Base-by-base conservation (phyloP, 2,888 invertebrate species). In the Leptopterna dolabrata region DNA sequence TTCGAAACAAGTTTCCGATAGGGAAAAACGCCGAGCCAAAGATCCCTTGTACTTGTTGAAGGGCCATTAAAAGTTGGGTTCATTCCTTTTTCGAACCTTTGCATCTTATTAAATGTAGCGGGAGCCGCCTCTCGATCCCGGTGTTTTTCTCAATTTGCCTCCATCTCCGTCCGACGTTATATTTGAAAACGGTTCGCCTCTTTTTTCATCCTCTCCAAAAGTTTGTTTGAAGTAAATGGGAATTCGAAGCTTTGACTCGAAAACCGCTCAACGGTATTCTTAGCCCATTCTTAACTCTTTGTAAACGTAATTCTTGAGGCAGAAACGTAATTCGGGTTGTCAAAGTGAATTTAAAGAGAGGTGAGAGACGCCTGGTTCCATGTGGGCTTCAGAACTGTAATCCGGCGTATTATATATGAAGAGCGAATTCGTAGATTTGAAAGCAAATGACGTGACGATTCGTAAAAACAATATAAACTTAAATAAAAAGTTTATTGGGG, bases 21-120 rank as follows among this genome's bases (percentile, higher is more conserved):
- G 81, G 45, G 13, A 45, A 55, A 55, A 81, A 43, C 16, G 51
- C 51, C 30, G 14, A 81, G 55, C 51, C n/a, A 81, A 78, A 78
- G 78, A 78, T 78, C 78, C 55, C 81, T 81, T 81, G 81, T 41
- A 83, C 63, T 36, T 83, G 41, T 70, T 83, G 70, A 83, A 83
- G 70, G 83, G 83, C 83, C 83, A 83, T 83, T 83, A 83, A 83
- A 83, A 83, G 70, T 83, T 83, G 29, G 70, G 70, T 83, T 83
- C 70, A 83, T 83, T 83, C 83, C 83, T 83, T 78, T 78, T 78
- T 43, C 41, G 9, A 45, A 43, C 45, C 45, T 78, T 83, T 83
- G 83, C 70, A 83, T 83, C 55, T 71, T 83, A 83, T 83, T 83
- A 83, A 78, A 78, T 78, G 78, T 78, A 78, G 78, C 78, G 43